Evolutionary conservation across 2,797 vertebrate genomes (phyloP), one percentile per base, ranked within the genome.

Genomic region (Lutjanus argentimaculatus): DNA sequence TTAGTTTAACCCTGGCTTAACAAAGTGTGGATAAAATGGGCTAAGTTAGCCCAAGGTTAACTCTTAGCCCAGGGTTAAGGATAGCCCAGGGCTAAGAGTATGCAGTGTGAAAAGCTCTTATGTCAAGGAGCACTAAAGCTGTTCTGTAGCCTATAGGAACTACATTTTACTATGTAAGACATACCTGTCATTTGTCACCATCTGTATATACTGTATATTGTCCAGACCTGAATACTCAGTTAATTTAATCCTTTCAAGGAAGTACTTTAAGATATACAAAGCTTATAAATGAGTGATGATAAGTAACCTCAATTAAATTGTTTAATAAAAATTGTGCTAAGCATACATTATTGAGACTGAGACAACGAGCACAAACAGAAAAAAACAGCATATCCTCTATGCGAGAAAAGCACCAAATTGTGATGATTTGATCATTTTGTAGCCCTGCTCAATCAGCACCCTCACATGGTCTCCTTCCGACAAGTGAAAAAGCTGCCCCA

Each of bases 401-500:
- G 10, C 1, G 3, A 52, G 19, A 69, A 63, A 80, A 22, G 66
- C 77, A 0, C 85, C 89, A 61, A 87, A 84, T 7, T 0, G n/a
- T 0, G 83, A 42, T 6, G 1, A 19, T 0, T 0, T 6, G 22
- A 89, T 74, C 45, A 86, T 70, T 1, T 48, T 0, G 4, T 79
- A 65, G 17, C 85, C 84, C 0, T 10, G 0, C 0, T 0, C 0
- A 0, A 88, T 10, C 13, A 2, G 36, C 9, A 88, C 77, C 0
- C 2, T 85, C 6, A 91, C 0, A 3, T 46, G 64, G 16, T 89
- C 82, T 30, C 70, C 84, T n/a, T 45, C 0, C 0, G 0, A 0
- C 64, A 89, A 36, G 0, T 85, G 12, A 13, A 71, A 80, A 10
- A 83, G 75, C 7, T 63, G 55, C 3, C 77, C 85, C 8, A 85